Conservation (phyloP, 2,797 vertebrate species). For the Chelon auratus region DNA sequence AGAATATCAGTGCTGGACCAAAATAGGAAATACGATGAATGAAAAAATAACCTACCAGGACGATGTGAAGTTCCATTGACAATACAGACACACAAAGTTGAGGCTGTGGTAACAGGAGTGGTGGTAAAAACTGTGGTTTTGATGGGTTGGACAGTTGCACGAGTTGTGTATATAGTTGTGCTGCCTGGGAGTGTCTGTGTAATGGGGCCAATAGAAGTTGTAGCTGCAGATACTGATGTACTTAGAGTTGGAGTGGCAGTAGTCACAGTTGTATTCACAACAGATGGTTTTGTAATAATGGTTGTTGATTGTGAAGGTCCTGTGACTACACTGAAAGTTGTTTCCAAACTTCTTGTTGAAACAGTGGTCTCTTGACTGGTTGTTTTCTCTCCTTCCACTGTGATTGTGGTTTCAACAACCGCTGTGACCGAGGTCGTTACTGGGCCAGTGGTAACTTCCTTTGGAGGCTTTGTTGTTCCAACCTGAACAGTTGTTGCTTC, state of each 20-base stretch:
- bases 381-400: neutral
- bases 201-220: conserved; percentile 43
- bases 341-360: too few relatives aligned
- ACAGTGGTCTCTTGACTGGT: neutral
- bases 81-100: conserved; percentile 66
- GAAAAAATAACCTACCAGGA: conserved; percentile 62
- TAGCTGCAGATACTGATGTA: neutral
- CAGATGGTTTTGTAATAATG: neutral
- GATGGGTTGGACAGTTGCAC: fast-evolving
- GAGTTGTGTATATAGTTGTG: neutral
- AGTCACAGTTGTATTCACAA: neutral
- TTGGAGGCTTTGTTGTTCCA: too few relatives aligned
- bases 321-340: neutral
- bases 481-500: neutral
- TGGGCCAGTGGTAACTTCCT: too few relatives aligned
- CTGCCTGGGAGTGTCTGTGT: conserved; percentile 57
- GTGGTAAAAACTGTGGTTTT: neutral
- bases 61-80: conserved; percentile 55
- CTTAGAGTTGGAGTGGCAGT: neutral
- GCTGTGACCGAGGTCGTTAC: too few relatives aligned
- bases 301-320: neutral
- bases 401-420: too few relatives aligned
- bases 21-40: neutral
- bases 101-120: neutral
- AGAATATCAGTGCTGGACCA: neutral